Conservation (phyloP, 2,113 vertebrate genomes). For the Ursus arctos region DNA sequence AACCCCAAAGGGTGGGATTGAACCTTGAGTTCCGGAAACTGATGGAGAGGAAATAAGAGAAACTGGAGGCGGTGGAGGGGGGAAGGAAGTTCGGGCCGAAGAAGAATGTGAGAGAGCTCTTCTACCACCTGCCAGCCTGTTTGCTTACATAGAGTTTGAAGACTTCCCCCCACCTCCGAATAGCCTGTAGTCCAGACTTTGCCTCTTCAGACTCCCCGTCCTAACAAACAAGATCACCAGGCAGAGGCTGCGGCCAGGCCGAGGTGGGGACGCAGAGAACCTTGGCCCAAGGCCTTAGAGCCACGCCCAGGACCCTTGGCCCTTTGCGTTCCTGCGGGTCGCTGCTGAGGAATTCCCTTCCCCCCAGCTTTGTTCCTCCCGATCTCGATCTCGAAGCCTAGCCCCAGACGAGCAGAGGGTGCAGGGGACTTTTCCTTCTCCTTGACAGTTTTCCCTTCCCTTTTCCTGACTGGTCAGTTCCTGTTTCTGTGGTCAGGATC, state of each 20-base stretch:
- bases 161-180: too few species aligned
- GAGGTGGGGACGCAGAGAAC: background rate
- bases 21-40: slow-evolving; percentile 1
- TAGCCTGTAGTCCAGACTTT: background rate
- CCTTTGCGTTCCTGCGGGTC: background rate
- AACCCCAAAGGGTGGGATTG: background rate
- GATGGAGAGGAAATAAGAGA: background rate
- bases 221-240: background rate
- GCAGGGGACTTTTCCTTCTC: background rate
- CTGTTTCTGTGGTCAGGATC: background rate
- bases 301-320: too few species aligned
- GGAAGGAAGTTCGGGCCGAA: background rate
- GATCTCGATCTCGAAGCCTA: background rate
- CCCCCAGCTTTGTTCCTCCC: background rate
- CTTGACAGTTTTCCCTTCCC: background rate
- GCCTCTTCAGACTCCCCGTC: background rate
- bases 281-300: background rate
- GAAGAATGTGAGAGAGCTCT: background rate
- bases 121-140: background rate
- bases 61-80: background rate
- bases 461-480: background rate
- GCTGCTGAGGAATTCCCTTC: background rate
- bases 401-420: background rate
- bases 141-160: background rate
- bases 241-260: background rate